A percentile compares a stretch with the other conserved stretches of the same genome.
Conservation (phyloP, 2,113 vertebrate species). For the Tiliqua scincoides region DNA sequence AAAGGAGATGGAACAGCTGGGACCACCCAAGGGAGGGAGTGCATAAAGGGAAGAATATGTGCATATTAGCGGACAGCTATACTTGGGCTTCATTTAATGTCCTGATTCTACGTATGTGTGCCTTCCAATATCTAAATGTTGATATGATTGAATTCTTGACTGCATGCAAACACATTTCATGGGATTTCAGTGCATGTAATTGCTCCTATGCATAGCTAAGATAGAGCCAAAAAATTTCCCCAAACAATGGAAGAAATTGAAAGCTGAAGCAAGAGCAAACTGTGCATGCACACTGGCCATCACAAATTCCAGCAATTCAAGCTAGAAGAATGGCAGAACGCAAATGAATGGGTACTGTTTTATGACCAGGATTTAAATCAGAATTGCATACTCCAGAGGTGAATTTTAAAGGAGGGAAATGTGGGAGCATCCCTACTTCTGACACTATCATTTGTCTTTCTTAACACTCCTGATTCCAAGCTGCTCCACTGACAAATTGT, state of each 20-base stretch:
- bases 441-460: background rate
- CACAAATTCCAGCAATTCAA: background rate
- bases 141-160: background rate
- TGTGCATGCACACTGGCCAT: background rate
- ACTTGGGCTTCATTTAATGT: background rate
- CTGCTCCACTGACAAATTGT: background rate
- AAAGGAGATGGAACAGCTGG: too few relatives aligned
- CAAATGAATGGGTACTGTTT: background rate
- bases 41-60: background rate
- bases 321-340: background rate
- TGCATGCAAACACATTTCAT: background rate
- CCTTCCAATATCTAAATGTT: background rate
- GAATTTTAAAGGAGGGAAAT: background rate
- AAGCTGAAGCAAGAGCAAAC: background rate
- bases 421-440: background rate
- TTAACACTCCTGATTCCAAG: background rate
- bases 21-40: too few relatives aligned
- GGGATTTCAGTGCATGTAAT: too few relatives aligned
- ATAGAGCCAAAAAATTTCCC: too few relatives aligned
- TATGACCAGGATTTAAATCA: background rate
- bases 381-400: background rate
- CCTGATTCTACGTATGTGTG: background rate
- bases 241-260: too few relatives aligned
- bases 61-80: background rate
- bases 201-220: too few relatives aligned